Conservation (phyloP, 1,140 invertebrate species). For the Scaptodrosophila lebanonensis region DNA sequence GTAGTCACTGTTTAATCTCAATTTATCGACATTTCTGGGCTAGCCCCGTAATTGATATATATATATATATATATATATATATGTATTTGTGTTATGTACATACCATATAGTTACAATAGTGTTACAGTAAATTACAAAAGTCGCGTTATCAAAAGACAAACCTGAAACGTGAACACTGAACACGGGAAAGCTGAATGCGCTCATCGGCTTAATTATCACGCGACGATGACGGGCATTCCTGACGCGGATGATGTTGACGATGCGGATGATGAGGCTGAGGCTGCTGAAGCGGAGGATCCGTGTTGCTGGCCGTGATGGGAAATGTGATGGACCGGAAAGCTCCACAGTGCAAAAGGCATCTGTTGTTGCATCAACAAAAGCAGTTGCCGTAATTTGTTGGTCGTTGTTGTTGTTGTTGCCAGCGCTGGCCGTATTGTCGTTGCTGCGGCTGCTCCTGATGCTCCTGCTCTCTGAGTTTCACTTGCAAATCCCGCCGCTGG, state of each 20-base stretch:
- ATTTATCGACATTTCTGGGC: no score
- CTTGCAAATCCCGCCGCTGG: conserved; percentile 27
- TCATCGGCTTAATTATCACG: no score
- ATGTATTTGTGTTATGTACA: not conserved
- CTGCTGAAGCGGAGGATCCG: not conserved
- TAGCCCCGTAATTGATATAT: conserved; percentile 34
- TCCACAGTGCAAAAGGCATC: conserved; percentile 73
- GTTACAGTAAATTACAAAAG: conserved; percentile 40
- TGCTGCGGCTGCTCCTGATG: conserved; percentile 21
- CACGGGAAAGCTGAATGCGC: no score
- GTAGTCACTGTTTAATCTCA: no score
- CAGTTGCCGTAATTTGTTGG: conserved; percentile 70
- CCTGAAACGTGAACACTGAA: no score
- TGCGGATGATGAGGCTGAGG: conserved; percentile 7
- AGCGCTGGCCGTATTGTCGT: conserved; percentile 6
- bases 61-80: conserved; percentile 37
- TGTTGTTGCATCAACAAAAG: conserved; percentile 70
- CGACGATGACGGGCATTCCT: conserved; percentile 59
- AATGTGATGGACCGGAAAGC: conserved; percentile 71
- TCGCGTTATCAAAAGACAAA: no score
- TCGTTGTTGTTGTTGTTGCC: conserved; percentile 47
- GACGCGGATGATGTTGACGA: conserved; percentile 28
- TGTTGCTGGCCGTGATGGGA: conserved; percentile 47
- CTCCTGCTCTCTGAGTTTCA: conserved; percentile 21
- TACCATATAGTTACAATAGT: not conserved